Conservation (phyloP, 1,140 invertebrate genomes). For the Orchestia grillus region DNA sequence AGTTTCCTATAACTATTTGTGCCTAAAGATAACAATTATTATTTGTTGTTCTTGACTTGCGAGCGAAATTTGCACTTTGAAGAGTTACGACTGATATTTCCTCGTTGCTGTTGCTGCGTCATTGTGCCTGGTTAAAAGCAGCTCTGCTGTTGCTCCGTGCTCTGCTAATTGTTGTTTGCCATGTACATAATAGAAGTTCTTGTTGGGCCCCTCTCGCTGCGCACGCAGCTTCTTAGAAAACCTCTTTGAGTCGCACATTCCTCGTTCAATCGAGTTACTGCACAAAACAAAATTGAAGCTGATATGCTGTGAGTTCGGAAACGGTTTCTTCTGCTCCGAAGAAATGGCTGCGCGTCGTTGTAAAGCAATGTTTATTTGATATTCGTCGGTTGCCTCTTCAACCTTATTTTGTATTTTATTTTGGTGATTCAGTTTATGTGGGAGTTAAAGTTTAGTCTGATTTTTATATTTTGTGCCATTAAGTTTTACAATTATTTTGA, state of each 20-base stretch:
- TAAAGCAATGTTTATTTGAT: background rate
- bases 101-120: background rate
- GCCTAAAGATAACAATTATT: background rate
- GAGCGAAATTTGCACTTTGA: background rate
- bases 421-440: background rate
- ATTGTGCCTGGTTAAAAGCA: background rate
- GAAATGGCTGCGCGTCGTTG: background rate
- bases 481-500: too few relatives aligned
- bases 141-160: background rate
- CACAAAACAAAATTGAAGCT: background rate
- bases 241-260: background rate
- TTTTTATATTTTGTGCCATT: too few relatives aligned
- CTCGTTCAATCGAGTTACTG: background rate
- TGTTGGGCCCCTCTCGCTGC: background rate
- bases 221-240: background rate
- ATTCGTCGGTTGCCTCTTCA: background rate
- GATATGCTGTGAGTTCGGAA: background rate
- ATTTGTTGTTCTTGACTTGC: background rate
- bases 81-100: background rate
- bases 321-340: background rate
- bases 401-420: background rate
- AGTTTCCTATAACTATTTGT: background rate
- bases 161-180: background rate
- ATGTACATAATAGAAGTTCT: background rate
- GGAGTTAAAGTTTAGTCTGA: too few relatives aligned